Evolutionary conservation across 1,140 invertebrate genomes (phyloP), one percentile per base, ranked within the genome.

Genomic region (Apis florea): DNA sequence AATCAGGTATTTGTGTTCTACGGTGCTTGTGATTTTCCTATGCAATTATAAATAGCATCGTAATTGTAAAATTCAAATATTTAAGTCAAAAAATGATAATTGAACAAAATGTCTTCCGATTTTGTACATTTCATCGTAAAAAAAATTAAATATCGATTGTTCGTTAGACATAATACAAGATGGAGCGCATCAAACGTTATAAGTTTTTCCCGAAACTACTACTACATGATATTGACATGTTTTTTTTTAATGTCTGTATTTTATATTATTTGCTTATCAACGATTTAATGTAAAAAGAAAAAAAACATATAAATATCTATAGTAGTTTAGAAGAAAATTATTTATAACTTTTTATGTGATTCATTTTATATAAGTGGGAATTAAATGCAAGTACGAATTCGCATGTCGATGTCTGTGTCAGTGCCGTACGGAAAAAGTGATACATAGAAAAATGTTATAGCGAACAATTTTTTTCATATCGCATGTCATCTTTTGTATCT

Each of bases 401-500:
- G 53, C 31, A 51, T 64, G 13, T 31, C 49, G 49, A 75, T 56
- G 11, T 77, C 64, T 53, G 59, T 70, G 61, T 4, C 17, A 66
- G 68, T 64, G 49, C 58, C 68, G 59, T 63, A 82, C 49, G 17
- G 40, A 31, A 19, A 58, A 31, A 71, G 66, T 64, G 75, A 82
- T 69, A 61, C 66, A 79, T 40, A 56, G 15, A 83, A 63, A 63
- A 67, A 73, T 63, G 54, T 71, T 67, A 51, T 53, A 64, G 75
- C 61, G 53, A 67, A 80, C 75, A 47, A 71, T 75, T 76, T 13
- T 40, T 83, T 85, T 74, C 80, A 83, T 83, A 81, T 69, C 69
- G 58, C 76, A 77, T 82, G 69, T 86, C 83, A 86, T 72, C 67
- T 59, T 85, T 83, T 86, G 76, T 84, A 85, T 87, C 59, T 81